Evolutionary conservation across 1,140 invertebrate species (phyloP), one percentile per base, ranked within the genome.

Genomic region (Venustaconcha ellipsiformis): DNA sequence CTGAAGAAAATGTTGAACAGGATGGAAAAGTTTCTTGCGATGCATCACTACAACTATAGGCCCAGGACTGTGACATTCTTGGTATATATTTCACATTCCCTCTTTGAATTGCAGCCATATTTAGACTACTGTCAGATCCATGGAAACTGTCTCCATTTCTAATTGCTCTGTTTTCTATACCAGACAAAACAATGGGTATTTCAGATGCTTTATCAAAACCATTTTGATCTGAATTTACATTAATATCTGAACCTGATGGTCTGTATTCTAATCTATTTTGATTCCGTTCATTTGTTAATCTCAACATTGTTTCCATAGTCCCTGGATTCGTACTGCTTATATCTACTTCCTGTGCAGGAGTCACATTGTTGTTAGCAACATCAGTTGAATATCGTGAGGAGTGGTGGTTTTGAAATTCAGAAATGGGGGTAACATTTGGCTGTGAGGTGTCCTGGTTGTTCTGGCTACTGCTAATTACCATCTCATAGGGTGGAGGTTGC

Each of bases 401-500:
- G 18, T 14, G 20, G 12, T 62, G 20, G 18, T 62, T n/a, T 18
- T 18, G 59, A 18, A n/a, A 62, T 62, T 62, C 20, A 12, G 59
- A 18, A 62, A 62, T 8, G 0, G 20, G 5, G 20, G 20, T 62
- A n/a, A 23, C 6, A n/a, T 62, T 62, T 62, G 59, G 18, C 20
- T 12, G 59, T 62, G 18, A 23, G 59, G 18, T 6, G 20, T 23
- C 59, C 18, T 69, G 69, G 55, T 74, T 58, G 58, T 74, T 72
- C 58, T 70, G 74, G 23, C 63, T 74, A 5, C 70, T 64, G 30
- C 30, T 74, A 23, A 82, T 80, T n/a, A 88, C 65, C 30, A 82
- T 82, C 58, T 89, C 86, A 69, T 89, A 89, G 20, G 87, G 87
- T 14, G 87, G 88, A 6, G 85, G 88, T n/a, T 82, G 80, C 73